Conservation (phyloP, 2,797 vertebrate species). For the Eulemur albifrons region DNA sequence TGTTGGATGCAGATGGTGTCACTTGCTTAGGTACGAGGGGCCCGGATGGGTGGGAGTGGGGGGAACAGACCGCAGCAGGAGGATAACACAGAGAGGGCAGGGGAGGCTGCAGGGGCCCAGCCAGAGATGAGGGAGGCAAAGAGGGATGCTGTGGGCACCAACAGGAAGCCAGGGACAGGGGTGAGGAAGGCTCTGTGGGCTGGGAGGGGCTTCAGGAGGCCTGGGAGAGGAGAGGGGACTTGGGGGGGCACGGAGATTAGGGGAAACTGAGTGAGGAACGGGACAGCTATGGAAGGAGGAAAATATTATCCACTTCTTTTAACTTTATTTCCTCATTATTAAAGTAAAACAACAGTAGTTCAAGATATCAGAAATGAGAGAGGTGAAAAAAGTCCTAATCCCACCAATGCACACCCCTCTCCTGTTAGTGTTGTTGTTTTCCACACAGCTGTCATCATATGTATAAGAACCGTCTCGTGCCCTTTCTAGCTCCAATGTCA, state of each 20-base stretch:
- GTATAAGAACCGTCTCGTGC: neutral
- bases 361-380: neutral
- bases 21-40: conserved; percentile 92
- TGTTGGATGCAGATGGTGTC: conserved; percentile 90
- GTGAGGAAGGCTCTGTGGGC: neutral
- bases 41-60: neutral
- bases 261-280: neutral
- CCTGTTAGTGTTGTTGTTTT: neutral
- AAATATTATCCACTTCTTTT: neutral
- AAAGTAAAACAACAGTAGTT: neutral
- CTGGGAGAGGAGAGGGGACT: neutral
- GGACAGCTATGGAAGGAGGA: neutral
- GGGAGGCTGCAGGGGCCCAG: neutral
- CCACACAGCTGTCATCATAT: rapidly evolving
- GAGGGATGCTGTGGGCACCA: neutral
- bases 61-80: neutral
- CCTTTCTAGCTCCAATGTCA: neutral
- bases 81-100: neutral
- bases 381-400: neutral
- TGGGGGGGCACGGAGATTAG: neutral
- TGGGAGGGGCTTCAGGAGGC: neutral
- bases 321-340: neutral
- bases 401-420: neutral
- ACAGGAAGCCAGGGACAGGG: neutral
- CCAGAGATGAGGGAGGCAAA: neutral